Base-by-base conservation (phyloP, 2,113 vertebrate genomes). In the Astur gentilis region DNA sequence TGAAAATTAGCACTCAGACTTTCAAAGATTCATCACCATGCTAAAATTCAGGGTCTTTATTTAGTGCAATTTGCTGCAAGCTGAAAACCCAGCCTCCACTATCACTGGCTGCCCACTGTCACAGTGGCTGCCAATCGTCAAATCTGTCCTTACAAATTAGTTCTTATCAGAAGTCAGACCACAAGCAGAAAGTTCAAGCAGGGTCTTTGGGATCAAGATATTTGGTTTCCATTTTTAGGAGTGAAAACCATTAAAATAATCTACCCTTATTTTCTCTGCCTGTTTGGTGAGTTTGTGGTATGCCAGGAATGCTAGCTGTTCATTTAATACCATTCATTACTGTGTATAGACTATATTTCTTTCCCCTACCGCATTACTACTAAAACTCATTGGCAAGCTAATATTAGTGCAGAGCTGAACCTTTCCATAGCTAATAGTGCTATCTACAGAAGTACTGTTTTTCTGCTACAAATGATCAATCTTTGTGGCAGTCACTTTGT, bases 151-250 rank as follows among this genome's bases (percentile, higher is more conserved):
- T 83, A 90, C 15, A 80, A 72, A 90, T 72, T 36, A 55, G n/a
- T 52, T 90, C n/a, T 94, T 89, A 86, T 52, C 67, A 91, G 36
- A 71, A 90, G 62, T 75, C 73, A 91, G 78, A 84, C 36, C 89
- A 85, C 40, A 95, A 29, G 72, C 45, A 77, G 62, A 83, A 95
- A 92, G 94, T 93, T 96, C 89, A 94, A 77, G 60, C 69, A 72
- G 58, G 93, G 89, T 92, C 75, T 95, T 77, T 18, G 34, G 71
- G 57, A 92, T 86, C 34, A 80, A 23, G 40, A 76, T 75, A 88
- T 57, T 23, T 85, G 58, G 16, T 92, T 97, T 92, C 90, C 93
- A 83, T 73, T 92, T 93, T 93, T 80, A 95, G 86, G 79, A 95
- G 49, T 50, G 89, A 73, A 90, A 45, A 7, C 23, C 50, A 88